phyloP scores from a whole-genome alignment of 1,140 invertebrate genomes.

The Lepidurus couesii region DNA sequence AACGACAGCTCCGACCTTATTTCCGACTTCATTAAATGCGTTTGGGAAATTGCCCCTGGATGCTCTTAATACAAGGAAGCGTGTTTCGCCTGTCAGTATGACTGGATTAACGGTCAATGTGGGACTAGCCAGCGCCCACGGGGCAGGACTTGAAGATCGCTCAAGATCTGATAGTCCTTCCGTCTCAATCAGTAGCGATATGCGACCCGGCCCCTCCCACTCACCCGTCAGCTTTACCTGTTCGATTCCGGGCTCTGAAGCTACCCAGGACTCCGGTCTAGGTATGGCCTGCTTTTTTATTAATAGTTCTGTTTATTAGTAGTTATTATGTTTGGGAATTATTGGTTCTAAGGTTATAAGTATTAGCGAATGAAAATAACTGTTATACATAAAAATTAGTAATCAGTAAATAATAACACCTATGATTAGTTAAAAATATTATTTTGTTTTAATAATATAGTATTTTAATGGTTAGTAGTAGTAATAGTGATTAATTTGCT shows the following conservation, averaged over 20 bases:
- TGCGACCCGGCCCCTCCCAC: constrained; percentile 41
- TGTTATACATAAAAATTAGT: too few relatives aligned
- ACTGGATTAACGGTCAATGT: constrained; percentile 46
- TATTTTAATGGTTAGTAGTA: too few relatives aligned
- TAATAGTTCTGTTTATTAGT: too few relatives aligned
- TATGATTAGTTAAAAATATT: too few relatives aligned
- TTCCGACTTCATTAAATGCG: constrained; percentile 22
- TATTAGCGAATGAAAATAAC: too few relatives aligned
- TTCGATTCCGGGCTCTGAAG: constrained; percentile 38
- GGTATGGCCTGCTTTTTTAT: constrained; percentile 25
- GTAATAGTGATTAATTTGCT: too few relatives aligned
- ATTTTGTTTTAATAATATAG: too few relatives aligned
- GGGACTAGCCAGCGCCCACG: constrained; percentile 50
- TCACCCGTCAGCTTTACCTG: constrained; percentile 40
- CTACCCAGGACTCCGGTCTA: constrained; percentile 39
- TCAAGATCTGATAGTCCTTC: constrained; percentile 40
- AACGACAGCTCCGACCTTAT: constrained; percentile 10
- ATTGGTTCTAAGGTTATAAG: too few relatives aligned
- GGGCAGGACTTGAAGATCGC: constrained; percentile 27
- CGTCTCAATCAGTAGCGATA: constrained; percentile 46
- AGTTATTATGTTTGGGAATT: too few relatives aligned
- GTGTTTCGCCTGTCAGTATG: constrained; percentile 45
- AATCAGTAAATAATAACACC: too few relatives aligned
- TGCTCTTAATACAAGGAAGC: constrained; percentile 38
- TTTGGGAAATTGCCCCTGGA: background rate